Base-by-base conservation (phyloP, 2,797 vertebrate genomes). In the Crocodylus rhombifer region DNA sequence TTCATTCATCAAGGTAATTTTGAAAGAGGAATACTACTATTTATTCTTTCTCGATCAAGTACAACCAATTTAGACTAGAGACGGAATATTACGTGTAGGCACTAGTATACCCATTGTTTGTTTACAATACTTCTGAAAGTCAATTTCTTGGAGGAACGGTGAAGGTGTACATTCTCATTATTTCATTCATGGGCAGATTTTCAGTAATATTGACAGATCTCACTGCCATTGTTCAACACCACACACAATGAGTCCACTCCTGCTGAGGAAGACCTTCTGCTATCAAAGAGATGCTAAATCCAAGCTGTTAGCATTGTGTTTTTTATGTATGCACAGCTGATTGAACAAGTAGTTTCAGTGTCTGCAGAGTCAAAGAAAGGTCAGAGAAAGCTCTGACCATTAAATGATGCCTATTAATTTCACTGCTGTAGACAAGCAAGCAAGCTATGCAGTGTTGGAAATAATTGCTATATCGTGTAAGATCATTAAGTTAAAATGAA, bases 341-440 rank as follows among this genome's bases (percentile, higher is more conserved):
- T 79, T 86, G 73, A 86, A 93, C 65, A 95, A 95, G 95, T 69
- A 95, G 61, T 85, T 85, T 63, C 84, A 51, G 77, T 82, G 76
- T 26, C 80, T 77, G 79, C 14, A 60, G 88, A 96, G 87, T 90
- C 84, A 93, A 74, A 79, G 33, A 90, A 95, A 97, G 75, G 84
- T 87, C 90, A 93, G 69, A 76, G n/a, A 85, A 82, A 86, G 33
- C 42, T 95, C 80, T 96, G 94, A 94, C 75, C 62, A 80, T 87
- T 95, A 93, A 95, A 90, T 94, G 77, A 89, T 89, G 64, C 56
- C 61, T 88, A 93, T 91, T 96, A 92, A 90, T 95, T 94, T 94
- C 67, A 93, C 84, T 55, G 8, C 42, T 79, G 89, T 67, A 51
- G 84, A 73, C 64, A 85, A 88, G 10, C 4, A 86, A 88, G 77